Percentiles rank a stretch among this genome's conserved stretches.
Evolutionary conservation across 2,113 vertebrate species (phyloP).

Genomic region (Zosterops pallidus): DNA sequence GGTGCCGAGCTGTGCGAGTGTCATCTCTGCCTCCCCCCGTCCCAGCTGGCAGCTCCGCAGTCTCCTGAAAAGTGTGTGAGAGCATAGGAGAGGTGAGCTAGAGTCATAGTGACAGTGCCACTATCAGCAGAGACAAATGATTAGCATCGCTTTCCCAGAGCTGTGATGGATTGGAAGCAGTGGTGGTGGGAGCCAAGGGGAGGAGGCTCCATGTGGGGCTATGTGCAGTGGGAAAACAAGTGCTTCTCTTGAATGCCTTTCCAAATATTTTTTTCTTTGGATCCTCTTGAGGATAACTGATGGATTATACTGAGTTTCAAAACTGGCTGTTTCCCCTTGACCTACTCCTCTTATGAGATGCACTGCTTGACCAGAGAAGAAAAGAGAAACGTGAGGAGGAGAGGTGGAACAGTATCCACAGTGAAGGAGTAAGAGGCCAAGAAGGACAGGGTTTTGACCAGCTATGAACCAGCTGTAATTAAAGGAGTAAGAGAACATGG

Average conservation of each 20-base stretch:
- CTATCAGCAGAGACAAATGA: background rate
- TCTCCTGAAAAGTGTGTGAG: background rate
- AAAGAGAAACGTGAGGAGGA: background rate
- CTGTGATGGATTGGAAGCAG: background rate
- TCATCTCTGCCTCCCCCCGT: background rate
- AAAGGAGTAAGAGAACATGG: background rate
- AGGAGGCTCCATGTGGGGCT: background rate
- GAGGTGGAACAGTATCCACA: fast-evolving
- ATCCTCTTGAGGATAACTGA: background rate
- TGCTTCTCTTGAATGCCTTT: background rate
- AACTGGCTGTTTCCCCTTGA: background rate
- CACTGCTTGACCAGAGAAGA: background rate
- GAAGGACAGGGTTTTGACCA: background rate
- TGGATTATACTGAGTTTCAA: background rate
- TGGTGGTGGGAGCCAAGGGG: background rate
- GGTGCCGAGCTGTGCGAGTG: fast-evolving
- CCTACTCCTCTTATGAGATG: background rate
- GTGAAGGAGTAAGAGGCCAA: background rate
- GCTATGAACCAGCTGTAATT: background rate
- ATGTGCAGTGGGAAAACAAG: fast-evolving
- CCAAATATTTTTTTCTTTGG: background rate
- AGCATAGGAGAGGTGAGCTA: background rate
- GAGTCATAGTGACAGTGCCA: background rate
- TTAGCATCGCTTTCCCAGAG: fast-evolving
- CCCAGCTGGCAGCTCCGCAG: fast-evolving